Conservation (phyloP, 1,140 invertebrate species). For the Acromyrmex echinatior region DNA sequence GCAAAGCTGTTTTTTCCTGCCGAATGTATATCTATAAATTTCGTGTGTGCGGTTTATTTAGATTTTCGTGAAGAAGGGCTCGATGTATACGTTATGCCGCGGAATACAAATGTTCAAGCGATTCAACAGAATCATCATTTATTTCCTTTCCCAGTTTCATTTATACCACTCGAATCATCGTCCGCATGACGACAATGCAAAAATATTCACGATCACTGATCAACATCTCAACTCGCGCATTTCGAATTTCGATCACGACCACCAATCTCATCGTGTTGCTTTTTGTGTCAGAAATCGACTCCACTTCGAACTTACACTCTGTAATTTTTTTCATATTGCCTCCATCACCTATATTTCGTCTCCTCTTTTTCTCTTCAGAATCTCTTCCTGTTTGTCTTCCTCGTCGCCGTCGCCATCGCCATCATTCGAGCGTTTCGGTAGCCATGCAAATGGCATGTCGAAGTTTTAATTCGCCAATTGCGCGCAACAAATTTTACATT, state of each 20-base stretch:
- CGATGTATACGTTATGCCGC: background rate
- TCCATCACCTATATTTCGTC: background rate
- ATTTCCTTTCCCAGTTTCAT: slow-evolving; percentile 28
- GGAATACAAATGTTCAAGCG: background rate
- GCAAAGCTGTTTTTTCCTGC: too few relatives aligned
- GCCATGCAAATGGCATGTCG: slow-evolving; percentile 65
- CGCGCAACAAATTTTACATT: slow-evolving; percentile 64
- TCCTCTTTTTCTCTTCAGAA: background rate
- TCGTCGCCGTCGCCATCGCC: background rate
- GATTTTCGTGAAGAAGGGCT: background rate
- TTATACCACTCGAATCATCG: slow-evolving; percentile 2
- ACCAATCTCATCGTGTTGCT: slow-evolving; percentile 2
- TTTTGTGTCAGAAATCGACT: slow-evolving; percentile 26
- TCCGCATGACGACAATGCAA: background rate
- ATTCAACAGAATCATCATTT: slow-evolving; percentile 29
- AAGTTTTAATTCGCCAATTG: slow-evolving; percentile 72
- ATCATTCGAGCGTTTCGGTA: slow-evolving; percentile 49
- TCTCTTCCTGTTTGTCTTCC: slow-evolving; percentile 27
- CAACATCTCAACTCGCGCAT: background rate
- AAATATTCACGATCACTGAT: background rate
- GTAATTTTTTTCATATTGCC: slow-evolving; percentile 63
- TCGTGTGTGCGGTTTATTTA: slow-evolving; percentile 12
- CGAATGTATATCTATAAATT: slow-evolving; percentile 29
- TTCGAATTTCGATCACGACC: background rate
- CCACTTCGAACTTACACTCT: slow-evolving; percentile 24